A percentile compares a stretch with the other conserved stretches of the same genome.
Evolutionary conservation across 2,797 vertebrate species (phyloP).

Genomic region (Heteromormyrus szaboi): DNA sequence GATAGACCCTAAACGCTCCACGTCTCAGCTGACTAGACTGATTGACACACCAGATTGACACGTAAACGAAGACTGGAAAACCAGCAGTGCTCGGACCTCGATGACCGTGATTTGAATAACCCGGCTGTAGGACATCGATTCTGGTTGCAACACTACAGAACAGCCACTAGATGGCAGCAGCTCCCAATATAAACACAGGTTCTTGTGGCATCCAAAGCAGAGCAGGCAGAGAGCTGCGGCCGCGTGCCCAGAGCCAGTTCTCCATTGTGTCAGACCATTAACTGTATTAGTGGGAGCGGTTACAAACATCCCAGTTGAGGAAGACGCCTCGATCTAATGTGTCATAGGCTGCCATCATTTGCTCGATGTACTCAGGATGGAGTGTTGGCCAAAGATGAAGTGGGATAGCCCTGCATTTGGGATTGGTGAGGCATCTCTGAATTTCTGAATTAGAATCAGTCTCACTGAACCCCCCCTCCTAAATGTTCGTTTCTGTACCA

Average conservation of each 20-base stretch:
- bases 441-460: background rate
- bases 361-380: background rate
- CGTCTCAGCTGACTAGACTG: background rate
- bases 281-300: background rate
- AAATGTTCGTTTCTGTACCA: background rate
- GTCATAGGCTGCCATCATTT: background rate
- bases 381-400: background rate
- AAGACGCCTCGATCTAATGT: background rate
- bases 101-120: no score
- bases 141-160: background rate
- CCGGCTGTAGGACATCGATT: background rate
- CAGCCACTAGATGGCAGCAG: conserved; percentile 9
- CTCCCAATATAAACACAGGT: background rate
- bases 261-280: background rate
- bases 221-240: background rate
- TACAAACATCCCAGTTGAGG: background rate
- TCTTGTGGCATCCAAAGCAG: background rate
- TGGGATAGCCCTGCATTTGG: background rate
- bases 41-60: no score
- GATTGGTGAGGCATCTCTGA: background rate
- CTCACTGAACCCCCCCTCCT: background rate
- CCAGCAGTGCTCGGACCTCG: no score
- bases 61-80: no score
- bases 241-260: background rate
- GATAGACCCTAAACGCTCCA: background rate